A percentile compares a stretch with the other conserved stretches of the same genome.
phyloP scores from a whole-genome alignment of 1,140 invertebrate species.

The Drosophila repleta region DNA sequence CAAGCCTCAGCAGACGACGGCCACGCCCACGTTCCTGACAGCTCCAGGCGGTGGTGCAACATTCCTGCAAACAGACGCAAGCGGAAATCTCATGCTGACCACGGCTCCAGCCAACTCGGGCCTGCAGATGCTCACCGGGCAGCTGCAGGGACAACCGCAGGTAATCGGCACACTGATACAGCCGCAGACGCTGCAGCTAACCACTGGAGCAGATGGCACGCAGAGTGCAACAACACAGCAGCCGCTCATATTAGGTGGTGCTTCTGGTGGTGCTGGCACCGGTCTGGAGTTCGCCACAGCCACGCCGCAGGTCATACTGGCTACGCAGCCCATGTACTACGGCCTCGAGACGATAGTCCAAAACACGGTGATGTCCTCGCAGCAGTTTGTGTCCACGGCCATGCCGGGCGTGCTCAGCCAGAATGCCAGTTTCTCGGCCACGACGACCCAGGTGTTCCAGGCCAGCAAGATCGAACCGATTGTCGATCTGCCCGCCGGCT shows the following conservation, averaged over 20 bases:
- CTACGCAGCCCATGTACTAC: constrained; percentile 91
- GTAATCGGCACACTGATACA: constrained; percentile 45
- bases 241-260: constrained; percentile 63
- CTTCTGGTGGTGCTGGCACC: constrained; percentile 24
- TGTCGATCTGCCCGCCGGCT: constrained; percentile 88
- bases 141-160: constrained; percentile 86
- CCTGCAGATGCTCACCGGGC: constrained; percentile 80
- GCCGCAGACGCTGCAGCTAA: constrained; percentile 80
- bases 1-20: constrained; percentile 65
- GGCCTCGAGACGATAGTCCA: constrained; percentile 93
- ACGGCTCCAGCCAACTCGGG: constrained; percentile 62
- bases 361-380: constrained; percentile 93
- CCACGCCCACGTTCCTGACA: constrained; percentile 70
- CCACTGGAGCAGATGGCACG: constrained; percentile 76
- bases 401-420: constrained; percentile 90
- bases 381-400: constrained; percentile 91
- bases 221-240: constrained; percentile 84
- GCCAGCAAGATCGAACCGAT: constrained; percentile 92
- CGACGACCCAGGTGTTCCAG: constrained; percentile 89
- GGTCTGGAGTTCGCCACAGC: constrained; percentile 88
- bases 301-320: constrained; percentile 88
- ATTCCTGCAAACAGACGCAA: constrained; percentile 79
- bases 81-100: constrained; percentile 75
- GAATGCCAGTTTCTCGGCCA: constrained; percentile 91
- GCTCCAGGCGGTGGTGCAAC: constrained; percentile 51